phyloP scores from a whole-genome alignment of 2,113 vertebrate genomes.

The Apodemus sylvaticus region DNA sequence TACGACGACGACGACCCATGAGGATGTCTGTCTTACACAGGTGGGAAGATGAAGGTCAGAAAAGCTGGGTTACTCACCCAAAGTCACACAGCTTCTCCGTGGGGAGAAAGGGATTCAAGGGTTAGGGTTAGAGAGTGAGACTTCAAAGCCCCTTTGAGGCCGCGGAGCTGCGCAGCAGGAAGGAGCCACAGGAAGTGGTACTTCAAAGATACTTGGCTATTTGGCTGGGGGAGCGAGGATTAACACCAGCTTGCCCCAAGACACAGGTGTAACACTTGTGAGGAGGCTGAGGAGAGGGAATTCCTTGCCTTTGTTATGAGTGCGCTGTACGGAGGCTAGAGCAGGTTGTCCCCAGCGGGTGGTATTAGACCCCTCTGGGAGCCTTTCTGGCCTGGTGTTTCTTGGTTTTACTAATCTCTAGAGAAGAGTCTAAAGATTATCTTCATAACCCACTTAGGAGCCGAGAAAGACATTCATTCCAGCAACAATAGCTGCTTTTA shows the following conservation, averaged over 20 bases:
- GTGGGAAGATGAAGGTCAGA: conserved; percentile 55
- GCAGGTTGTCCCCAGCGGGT: conserved; percentile 48
- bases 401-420: conserved; percentile 55
- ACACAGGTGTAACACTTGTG: conserved; percentile 69
- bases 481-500: conserved; percentile 46
- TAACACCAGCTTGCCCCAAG: conserved; percentile 57
- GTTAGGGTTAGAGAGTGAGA: background rate
- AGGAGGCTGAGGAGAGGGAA: background rate
- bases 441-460: conserved; percentile 56
- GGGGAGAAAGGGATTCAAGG: conserved; percentile 52
- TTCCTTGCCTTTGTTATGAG: conserved; percentile 61
- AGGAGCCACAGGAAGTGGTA: conserved; percentile 57
- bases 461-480: conserved; percentile 30
- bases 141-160: conserved; percentile 72
- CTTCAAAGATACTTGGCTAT: conserved; percentile 73
- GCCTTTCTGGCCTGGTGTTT: conserved; percentile 39
- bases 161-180: conserved; percentile 63
- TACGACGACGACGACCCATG: background rate
- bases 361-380: conserved; percentile 33
- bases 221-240: conserved; percentile 43
- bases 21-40: background rate
- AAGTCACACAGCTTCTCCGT: conserved; percentile 65
- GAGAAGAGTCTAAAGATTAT: conserved; percentile 39
- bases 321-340: background rate
- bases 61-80: conserved; percentile 45